phyloP scores from a whole-genome alignment of 2,797 vertebrate genomes.

The Atherinosoma microstoma region DNA sequence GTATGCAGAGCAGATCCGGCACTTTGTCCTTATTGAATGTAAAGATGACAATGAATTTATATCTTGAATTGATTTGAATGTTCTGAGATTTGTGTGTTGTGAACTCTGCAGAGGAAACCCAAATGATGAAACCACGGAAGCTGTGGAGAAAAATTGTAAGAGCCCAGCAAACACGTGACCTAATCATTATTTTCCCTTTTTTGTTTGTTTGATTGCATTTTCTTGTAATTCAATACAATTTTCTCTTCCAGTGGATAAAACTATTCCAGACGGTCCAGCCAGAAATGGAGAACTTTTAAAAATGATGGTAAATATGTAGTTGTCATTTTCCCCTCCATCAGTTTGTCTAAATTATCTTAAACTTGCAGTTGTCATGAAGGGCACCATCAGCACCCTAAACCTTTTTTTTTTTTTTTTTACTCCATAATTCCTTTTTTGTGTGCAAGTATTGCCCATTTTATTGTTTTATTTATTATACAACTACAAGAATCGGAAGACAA shows the following conservation, averaged over 20 bases:
- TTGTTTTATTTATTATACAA: no score
- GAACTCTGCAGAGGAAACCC: slow-evolving; percentile 30
- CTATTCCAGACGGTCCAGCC: not conserved
- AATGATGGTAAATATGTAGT: slow-evolving; percentile 35
- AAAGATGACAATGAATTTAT: not conserved
- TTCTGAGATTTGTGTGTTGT: slow-evolving; percentile 7
- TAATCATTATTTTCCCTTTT: not conserved
- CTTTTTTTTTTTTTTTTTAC: no score
- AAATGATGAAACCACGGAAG: not conserved
- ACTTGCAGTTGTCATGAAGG: no score
- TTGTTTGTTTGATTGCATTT: not conserved
- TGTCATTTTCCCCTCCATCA: not conserved
- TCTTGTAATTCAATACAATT: slow-evolving; percentile 1
- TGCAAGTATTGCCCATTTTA: no score
- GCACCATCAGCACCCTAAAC: no score
- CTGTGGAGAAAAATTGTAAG: slow-evolving; percentile 23
- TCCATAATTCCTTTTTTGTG: no score
- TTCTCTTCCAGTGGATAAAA: not conserved
- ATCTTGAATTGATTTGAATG: not conserved
- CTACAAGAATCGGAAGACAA: no score
- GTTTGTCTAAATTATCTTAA: not conserved
- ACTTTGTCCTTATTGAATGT: not conserved
- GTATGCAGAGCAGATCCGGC: slow-evolving; percentile 27
- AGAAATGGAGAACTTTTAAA: not conserved
- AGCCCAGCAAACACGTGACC: not conserved